phyloP scores from a whole-genome alignment of 2,888 invertebrate genomes.

The Norana najaformis region DNA sequence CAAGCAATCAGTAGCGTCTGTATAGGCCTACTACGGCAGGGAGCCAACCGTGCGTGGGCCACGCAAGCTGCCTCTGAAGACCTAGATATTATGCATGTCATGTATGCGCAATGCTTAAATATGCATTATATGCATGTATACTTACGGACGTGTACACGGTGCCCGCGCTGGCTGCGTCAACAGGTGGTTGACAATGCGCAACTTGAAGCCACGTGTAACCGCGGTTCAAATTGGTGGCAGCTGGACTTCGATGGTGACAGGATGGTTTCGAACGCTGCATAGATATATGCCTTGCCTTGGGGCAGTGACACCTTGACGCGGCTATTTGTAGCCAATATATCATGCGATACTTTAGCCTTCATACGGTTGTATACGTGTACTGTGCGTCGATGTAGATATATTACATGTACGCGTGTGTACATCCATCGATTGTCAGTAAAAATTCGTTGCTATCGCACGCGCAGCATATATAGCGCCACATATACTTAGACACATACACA shows the following conservation, averaged over 20 bases:
- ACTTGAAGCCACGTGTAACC: not conserved
- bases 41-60: not conserved
- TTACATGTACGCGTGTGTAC: not conserved
- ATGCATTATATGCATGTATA: too few relatives aligned
- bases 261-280: not conserved
- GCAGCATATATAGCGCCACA: too few relatives aligned
- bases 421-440: not conserved
- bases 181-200: not conserved
- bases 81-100: constrained; percentile 2
- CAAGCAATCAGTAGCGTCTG: not conserved
- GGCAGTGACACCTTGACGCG: not conserved
- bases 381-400: not conserved
- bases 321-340: constrained; percentile 13
- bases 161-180: not conserved
- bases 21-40: not conserved
- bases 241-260: not conserved
- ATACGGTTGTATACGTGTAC: not conserved
- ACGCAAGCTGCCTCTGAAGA: not conserved
- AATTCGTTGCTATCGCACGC: not conserved
- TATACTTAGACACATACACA: too few relatives aligned
- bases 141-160: not conserved
- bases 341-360: not conserved
- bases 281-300: not conserved
- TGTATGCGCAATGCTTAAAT: not conserved
- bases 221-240: not conserved